phyloP scores from a whole-genome alignment of 2,113 vertebrate genomes.

The Rattus rattus region DNA sequence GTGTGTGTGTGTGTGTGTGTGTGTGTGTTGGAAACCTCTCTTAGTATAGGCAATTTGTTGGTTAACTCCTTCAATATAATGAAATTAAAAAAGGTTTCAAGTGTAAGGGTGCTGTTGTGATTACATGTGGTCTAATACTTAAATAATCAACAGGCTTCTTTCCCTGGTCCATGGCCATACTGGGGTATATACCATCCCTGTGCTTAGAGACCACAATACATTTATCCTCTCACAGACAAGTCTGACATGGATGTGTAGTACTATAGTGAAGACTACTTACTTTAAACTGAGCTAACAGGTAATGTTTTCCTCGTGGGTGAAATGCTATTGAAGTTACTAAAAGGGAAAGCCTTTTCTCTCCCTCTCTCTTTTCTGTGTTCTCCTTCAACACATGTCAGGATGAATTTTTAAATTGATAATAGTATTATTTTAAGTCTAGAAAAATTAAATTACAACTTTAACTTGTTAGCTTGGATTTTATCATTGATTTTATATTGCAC shows the following conservation, averaged over 20 bases:
- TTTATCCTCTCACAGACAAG: background rate
- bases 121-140: background rate
- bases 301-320: background rate
- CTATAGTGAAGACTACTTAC: background rate
- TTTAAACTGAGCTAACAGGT: background rate
- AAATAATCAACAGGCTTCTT: background rate
- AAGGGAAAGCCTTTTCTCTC: background rate
- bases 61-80: background rate
- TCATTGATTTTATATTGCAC: slow-evolving; percentile 1
- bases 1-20: background rate
- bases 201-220: background rate
- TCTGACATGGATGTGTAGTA: background rate
- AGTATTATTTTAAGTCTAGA: slow-evolving; percentile 18
- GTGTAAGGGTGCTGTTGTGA: background rate
- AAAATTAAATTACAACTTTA: background rate
- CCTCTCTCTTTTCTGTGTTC: background rate
- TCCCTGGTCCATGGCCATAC: background rate
- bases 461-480: slow-evolving; percentile 18
- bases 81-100: background rate
- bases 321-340: background rate
- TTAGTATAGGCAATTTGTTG: background rate
- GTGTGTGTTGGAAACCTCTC: background rate
- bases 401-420: slow-evolving; percentile 8
- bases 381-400: background rate
- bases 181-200: background rate